Percentiles rank a stretch among this genome's conserved stretches.
Evolutionary conservation across 2,888 invertebrate species (phyloP).

Genomic region (Drosophila kokeensis): DNA sequence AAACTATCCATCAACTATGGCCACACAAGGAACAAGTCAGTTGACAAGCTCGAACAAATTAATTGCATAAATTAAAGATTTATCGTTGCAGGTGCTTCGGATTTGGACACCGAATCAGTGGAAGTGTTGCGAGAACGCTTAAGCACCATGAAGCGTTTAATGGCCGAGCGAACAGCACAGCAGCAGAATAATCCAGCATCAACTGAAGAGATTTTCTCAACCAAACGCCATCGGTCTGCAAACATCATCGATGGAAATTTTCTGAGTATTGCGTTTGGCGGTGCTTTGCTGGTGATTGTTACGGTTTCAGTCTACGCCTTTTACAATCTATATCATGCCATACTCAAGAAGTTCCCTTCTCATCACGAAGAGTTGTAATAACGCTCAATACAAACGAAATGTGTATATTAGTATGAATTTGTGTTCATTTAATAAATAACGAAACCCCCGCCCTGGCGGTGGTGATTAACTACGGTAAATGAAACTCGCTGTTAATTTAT

Average conservation of each 20-base stretch:
- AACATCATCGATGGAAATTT: constrained; percentile 92
- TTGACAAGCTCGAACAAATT: neutral
- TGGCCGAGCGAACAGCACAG: constrained; percentile 89
- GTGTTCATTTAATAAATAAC: constrained; percentile 32
- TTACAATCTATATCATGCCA: constrained; percentile 92
- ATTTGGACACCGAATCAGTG: constrained; percentile 88
- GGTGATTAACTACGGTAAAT: constrained; percentile 26
- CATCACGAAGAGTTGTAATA: constrained; percentile 90
- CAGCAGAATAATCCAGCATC: constrained; percentile 82
- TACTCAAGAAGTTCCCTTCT: constrained; percentile 93
- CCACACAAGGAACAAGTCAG: constrained; percentile 38
- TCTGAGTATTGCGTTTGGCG: constrained; percentile 92
- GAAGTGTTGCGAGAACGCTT: constrained; percentile 92
- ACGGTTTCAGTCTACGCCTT: constrained; percentile 94
- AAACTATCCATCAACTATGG: constrained; percentile 25
- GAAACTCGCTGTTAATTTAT: constrained; percentile 21
- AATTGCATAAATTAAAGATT: neutral
- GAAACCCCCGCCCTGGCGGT: constrained; percentile 1
- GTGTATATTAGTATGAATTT: constrained; percentile 50
- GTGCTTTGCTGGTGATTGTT: constrained; percentile 91
- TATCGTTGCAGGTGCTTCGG: constrained; percentile 77
- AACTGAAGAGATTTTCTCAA: constrained; percentile 84
- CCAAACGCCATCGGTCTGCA: constrained; percentile 83
- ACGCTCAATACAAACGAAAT: constrained; percentile 20
- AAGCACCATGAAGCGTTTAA: constrained; percentile 92